phyloP scores from a whole-genome alignment of 2,888 invertebrate genomes.

The Phorcus lineatus region DNA sequence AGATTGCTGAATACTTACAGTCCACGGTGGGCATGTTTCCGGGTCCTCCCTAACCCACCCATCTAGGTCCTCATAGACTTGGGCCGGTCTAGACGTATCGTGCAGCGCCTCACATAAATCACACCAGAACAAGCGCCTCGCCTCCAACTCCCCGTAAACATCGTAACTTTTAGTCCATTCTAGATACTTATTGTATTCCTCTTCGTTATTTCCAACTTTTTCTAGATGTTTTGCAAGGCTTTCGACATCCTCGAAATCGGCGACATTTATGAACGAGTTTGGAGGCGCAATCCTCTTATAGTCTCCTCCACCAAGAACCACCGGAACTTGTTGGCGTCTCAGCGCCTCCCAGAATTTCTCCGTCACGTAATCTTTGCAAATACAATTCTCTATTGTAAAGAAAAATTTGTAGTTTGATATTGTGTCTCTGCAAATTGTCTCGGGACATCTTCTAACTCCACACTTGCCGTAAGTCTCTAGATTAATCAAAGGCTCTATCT shows the following conservation, averaged over 20 bases:
- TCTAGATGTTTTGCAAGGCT: conserved; percentile 43
- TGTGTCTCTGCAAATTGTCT: conserved; percentile 40
- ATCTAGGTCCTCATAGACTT: conserved; percentile 44
- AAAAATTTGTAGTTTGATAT: conserved; percentile 56
- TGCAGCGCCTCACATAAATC: conserved; percentile 57
- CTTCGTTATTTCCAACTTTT: conserved; percentile 45
- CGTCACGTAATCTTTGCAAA: conserved; percentile 60
- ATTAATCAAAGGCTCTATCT: conserved; percentile 32
- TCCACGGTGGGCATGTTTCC: conserved; percentile 23
- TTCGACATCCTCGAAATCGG: conserved; percentile 50
- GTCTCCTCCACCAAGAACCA: conserved; percentile 54
- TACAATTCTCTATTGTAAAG: conserved; percentile 59
- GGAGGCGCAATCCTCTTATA: conserved; percentile 37
- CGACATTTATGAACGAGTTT: conserved; percentile 40
- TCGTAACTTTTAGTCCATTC: conserved; percentile 47
- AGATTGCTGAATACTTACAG: neutral
- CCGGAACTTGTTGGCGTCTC: conserved; percentile 52
- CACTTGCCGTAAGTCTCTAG: conserved; percentile 58
- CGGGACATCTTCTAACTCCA: conserved; percentile 43
- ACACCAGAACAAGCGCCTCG: conserved; percentile 46
- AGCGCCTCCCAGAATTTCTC: conserved; percentile 61
- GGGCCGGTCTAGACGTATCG: conserved; percentile 37
- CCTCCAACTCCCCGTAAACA: conserved; percentile 43
- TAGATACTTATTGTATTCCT: conserved; percentile 57
- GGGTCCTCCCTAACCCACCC: conserved; percentile 48